A percentile compares a stretch with the other conserved stretches of the same genome.
Conservation (phyloP, 2,888 invertebrate genomes). For the Amphimallon solstitiale region DNA sequence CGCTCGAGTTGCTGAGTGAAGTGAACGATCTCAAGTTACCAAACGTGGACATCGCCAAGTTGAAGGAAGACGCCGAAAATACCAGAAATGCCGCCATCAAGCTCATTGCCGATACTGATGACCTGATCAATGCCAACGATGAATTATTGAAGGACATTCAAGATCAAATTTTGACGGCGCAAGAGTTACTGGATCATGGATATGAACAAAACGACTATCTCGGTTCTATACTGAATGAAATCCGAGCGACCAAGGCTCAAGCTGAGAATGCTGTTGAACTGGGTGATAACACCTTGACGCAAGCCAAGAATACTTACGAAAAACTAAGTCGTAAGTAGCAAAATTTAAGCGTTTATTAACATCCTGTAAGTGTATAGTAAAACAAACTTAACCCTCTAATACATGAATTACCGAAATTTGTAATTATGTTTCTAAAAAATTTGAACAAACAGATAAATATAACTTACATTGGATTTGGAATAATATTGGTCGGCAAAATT, state of each 20-base stretch:
- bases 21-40: slow-evolving; percentile 84
- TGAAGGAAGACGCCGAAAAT: slow-evolving; percentile 74
- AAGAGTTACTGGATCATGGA: slow-evolving; percentile 73
- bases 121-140: slow-evolving; percentile 67
- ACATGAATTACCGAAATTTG: too few species aligned
- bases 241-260: slow-evolving; percentile 78
- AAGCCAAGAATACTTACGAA: slow-evolving; percentile 82
- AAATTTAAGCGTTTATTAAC: too few species aligned
- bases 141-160: slow-evolving; percentile 71
- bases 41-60: slow-evolving; percentile 74
- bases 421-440: too few species aligned
- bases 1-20: slow-evolving; percentile 81
- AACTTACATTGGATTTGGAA: too few species aligned
- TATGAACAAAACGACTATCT: slow-evolving; percentile 79
- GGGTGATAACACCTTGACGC: slow-evolving; percentile 83
- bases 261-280: slow-evolving; percentile 86
- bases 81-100: slow-evolving; percentile 77
- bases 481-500: too few species aligned
- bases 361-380: too few species aligned
- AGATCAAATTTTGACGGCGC: slow-evolving; percentile 73
- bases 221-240: slow-evolving; percentile 81
- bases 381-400: too few species aligned
- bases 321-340: slow-evolving; percentile 72
- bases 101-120: slow-evolving; percentile 66
- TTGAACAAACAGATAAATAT: too few species aligned